Percentiles rank a stretch among this genome's conserved stretches.
Conservation (phyloP, 2,797 vertebrate species). For the Hoplostethus mediterraneus region DNA sequence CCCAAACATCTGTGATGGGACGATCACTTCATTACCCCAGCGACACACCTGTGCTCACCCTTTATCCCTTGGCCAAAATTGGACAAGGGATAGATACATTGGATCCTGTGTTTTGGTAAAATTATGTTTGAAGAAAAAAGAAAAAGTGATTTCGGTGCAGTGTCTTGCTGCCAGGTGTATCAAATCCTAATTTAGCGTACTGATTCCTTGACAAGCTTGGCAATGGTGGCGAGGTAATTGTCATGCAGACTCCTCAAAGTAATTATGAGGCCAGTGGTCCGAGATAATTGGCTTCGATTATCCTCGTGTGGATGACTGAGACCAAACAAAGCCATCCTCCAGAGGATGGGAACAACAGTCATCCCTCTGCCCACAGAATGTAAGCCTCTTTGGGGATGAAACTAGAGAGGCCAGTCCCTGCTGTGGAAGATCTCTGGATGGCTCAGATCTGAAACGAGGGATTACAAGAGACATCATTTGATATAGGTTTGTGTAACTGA, state of each 20-base stretch:
- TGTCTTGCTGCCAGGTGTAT: neutral
- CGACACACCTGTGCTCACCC: too few relatives aligned
- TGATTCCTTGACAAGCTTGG: conserved; percentile 31
- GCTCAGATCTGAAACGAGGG: conserved; percentile 17
- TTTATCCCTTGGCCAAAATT: too few relatives aligned
- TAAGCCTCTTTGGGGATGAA: conserved; percentile 46
- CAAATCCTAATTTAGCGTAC: neutral
- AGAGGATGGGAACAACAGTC: conserved; percentile 33
- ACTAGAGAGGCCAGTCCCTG: conserved; percentile 32
- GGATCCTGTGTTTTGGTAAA: too few relatives aligned
- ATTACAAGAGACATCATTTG: conserved; percentile 18
- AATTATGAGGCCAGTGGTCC: conserved; percentile 64
- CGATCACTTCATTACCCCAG: too few relatives aligned
- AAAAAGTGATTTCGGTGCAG: neutral
- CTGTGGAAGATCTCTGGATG: conserved; percentile 7
- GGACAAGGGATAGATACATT: too few relatives aligned
- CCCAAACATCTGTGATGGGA: too few relatives aligned
- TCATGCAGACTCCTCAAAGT: conserved; percentile 31
- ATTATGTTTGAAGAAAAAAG: neutral
- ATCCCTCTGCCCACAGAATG: conserved; percentile 29
- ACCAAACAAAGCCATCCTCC: conserved; percentile 70
- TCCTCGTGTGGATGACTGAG: conserved; percentile 65
- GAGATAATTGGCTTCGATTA: conserved; percentile 71
- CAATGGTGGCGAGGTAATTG: conserved; percentile 26
- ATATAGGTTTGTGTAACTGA: conserved; percentile 19